Base-by-base conservation (phyloP, 2,888 invertebrate genomes). In the Scaptomyza caliginosa region DNA sequence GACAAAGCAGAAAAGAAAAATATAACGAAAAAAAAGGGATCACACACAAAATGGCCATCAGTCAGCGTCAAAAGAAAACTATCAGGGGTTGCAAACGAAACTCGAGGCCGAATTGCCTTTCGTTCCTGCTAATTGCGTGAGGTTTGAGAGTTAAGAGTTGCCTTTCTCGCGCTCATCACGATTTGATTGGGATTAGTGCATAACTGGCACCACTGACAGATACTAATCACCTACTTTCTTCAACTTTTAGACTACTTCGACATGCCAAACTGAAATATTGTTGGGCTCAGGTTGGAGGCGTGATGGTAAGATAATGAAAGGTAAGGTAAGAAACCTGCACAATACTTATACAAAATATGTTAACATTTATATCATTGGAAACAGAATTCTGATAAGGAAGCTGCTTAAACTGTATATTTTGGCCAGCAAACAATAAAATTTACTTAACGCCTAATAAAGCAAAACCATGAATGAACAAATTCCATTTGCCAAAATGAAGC, bases 1-100 rank as follows among this genome's bases (percentile, higher is more conserved):
- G 40, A 51, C 46, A 21, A 19, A 19, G 19, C 46, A 46, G 13
- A 19, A 30, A 30, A 21, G 8, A 19, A 17, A 3, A 4, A 13
- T n/a, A n/a, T n/a, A n/a, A n/a, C n/a, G n/a, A 19, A 2, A 24
- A 46, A 13, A 28, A 8, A 16, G 19, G 19, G 45, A 46, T 46
- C 30, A 32, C 30, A 30, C 30, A 28, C 10, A 40, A 45, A 38
- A 17, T 17, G 48, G 16, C 50, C 50, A 57, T 57, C 56, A 49
- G 39, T 46, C 52, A 59, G 43, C 34, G 38, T 36, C 42, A 43
- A 40, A 26, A 13, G 23, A 40, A 39, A 40, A 19, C 19, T 28
- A 26, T 11, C 26, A 28, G 43, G 30, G 28, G 2, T 30, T n/a
- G 30, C n/a, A 5, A 30, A 30, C 10, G 24, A 17, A n/a, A 17